Conservation (phyloP, 2,797 vertebrate genomes). For the Ispidina picta region DNA sequence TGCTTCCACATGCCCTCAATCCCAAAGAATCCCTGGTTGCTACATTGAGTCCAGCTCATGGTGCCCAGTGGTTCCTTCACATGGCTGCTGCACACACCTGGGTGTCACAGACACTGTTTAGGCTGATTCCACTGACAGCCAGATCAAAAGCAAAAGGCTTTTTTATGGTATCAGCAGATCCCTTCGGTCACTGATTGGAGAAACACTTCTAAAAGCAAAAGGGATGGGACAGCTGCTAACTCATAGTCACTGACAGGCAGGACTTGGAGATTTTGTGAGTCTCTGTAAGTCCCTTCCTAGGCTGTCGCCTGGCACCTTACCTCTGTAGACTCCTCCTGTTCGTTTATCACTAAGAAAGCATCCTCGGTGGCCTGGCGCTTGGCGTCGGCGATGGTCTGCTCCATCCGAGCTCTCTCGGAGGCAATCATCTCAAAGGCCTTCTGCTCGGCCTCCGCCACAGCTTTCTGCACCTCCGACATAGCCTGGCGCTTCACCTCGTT, state of each 20-base stretch:
- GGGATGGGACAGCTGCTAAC: neutral
- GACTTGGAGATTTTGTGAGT: neutral
- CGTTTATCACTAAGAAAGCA: conserved; percentile 93
- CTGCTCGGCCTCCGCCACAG: conserved; percentile 95
- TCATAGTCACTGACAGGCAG: rapidly evolving
- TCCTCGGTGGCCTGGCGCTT: conserved; percentile 96
- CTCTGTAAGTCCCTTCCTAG: neutral
- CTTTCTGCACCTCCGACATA: conserved; percentile 98
- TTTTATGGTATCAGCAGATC: neutral
- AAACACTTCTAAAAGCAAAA: neutral
- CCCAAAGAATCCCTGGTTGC: neutral
- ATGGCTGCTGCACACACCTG: rapidly evolving
- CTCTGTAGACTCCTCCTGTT: conserved; percentile 98
- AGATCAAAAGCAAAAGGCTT: neutral
- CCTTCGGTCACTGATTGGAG: neutral
- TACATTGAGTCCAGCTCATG: neutral
- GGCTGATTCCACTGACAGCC: neutral
- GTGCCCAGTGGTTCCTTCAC: neutral
- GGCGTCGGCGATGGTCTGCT: conserved; percentile 93
- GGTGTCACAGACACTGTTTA: neutral
- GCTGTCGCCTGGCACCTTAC: conserved; percentile 70
- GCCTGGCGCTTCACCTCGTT: conserved; percentile 99
- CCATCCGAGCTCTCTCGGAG: conserved; percentile 94
- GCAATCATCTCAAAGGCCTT: conserved; percentile 98
- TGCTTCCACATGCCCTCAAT: neutral